Evolutionary conservation across 2,113 vertebrate species (phyloP), one percentile per base, ranked within the genome.

Genomic region (Rhinolophus sinicus): DNA sequence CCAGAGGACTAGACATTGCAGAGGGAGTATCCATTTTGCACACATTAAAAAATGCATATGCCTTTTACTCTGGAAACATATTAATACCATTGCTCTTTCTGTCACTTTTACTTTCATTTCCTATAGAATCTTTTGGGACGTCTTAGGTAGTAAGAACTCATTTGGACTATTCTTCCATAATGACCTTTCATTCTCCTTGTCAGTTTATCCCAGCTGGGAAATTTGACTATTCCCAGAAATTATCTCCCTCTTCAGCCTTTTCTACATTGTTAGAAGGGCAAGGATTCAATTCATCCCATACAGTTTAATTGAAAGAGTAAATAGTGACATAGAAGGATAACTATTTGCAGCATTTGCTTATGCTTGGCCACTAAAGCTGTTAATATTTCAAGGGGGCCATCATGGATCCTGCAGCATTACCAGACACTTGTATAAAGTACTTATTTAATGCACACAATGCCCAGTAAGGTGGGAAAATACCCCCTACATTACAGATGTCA

Each of bases 11-110:
- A 89, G 73, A 62, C 75, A 94, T 92, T 92, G 56, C 60, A 93
- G 40, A 67, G 60, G 86, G 86, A 88, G 33, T 67, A 96, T 97
- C 82, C 65, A 94, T 98, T 97, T 77, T 85, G 83, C 86, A 96
- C 83, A 92, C 75, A 96, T 97, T 96, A 93, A 35, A 69, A 95
- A 98, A 94, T 95, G 88, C 83, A 92, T 78, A 72, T 16, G 62
- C 91, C n/a, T 88, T 96, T 89, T 92, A 86, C 82, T 96, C 93
- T 80, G 75, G 82, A 93, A 97, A 38, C 93, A 93, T 96, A 98
- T 97, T 97, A 97, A 97, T 60, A 77, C 92, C 95, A 97, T 97
- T 96, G 96, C 89, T 98, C 97, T 98, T 97, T 93, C 94, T 97
- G 93, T 97, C 95, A 86, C 76, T 72, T 97, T 90, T 69, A 84